Evolutionary conservation across 2,113 vertebrate species (phyloP).

Genomic region (Columbina picui): DNA sequence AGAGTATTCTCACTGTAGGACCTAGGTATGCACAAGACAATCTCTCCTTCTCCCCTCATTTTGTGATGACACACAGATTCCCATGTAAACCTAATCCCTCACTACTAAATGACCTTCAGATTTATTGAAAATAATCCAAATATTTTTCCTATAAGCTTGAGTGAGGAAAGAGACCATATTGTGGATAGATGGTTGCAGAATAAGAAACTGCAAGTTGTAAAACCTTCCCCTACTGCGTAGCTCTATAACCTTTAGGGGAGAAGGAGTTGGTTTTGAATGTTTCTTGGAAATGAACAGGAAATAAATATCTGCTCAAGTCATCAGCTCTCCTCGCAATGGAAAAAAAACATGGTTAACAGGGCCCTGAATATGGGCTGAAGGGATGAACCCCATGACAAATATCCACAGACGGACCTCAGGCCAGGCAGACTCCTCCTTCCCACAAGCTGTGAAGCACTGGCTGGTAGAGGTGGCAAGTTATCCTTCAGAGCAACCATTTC

Average conservation of each 20-base stretch:
- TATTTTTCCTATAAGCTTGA: neutral
- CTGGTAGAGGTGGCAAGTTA: neutral
- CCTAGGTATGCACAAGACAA: neutral
- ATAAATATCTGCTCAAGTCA: neutral
- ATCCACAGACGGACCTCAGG: neutral
- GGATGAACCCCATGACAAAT: neutral
- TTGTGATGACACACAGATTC: neutral
- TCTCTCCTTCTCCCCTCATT: neutral
- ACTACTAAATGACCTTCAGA: neutral
- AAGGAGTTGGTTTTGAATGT: neutral
- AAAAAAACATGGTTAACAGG: neutral
- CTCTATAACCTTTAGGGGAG: neutral
- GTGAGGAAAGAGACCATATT: neutral
- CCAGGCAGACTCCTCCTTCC: neutral
- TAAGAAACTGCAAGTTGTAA: neutral
- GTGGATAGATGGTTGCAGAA: neutral
- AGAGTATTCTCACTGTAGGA: neutral
- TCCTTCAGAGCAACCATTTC: neutral
- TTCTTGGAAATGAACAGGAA: neutral
- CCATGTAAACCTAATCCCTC: neutral
- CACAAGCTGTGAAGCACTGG: neutral
- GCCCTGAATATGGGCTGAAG: neutral
- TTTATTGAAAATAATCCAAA: neutral
- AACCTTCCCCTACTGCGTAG: neutral
- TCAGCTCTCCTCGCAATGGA: fast-evolving